Base-by-base conservation (phyloP, 2,113 vertebrate species). In the Oryzias woworae region DNA sequence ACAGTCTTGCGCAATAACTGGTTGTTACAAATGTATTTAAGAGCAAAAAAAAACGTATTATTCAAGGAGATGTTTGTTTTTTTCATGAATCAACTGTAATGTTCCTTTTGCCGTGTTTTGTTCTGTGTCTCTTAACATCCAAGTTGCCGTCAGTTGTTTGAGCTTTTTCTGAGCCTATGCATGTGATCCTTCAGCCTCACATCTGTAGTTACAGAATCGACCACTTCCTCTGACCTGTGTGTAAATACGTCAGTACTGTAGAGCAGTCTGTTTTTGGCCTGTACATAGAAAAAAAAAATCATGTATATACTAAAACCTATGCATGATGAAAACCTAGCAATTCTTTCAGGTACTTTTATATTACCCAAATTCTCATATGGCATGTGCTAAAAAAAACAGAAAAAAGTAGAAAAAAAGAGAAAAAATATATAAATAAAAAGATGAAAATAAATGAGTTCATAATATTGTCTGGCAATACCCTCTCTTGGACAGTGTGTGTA, bases 261-360 rank as follows among this genome's bases (percentile, higher is more conserved):
- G 94, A 93, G 90, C 90, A 92, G 89, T 88, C 91, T 93, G 91
- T 91, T 86, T 86, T 91, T 92, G 91, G 75, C 78, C 77, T 68
- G 51, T 73, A 62, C 69, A 69, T 90, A 87, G 88, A 89, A 60
- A 90, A 85, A 89, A 17, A 20, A 80, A 90, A 36, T 36, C 84
- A 28, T 98, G 96, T 98, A 97, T 93, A 96, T 97, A 98, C 90
- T 81, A 91, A 90, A 90, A 92, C 86, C 95, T 94, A 94, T 96
- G 97, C 96, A 98, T 98, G 96, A 89, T 93, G 92, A 94, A 92
- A 92, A 91, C 93, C 92, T 95, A 95, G 93, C 92, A 91, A 94
- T 98, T 92, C 91, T 92, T 97, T 97, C 96, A 98, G 96, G 95
- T 96, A 96, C 95, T 98, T 98, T 98, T 98, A 95, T 97, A 98